phyloP scores from a whole-genome alignment of 2,888 invertebrate genomes.

The Apodemia duryi region DNA sequence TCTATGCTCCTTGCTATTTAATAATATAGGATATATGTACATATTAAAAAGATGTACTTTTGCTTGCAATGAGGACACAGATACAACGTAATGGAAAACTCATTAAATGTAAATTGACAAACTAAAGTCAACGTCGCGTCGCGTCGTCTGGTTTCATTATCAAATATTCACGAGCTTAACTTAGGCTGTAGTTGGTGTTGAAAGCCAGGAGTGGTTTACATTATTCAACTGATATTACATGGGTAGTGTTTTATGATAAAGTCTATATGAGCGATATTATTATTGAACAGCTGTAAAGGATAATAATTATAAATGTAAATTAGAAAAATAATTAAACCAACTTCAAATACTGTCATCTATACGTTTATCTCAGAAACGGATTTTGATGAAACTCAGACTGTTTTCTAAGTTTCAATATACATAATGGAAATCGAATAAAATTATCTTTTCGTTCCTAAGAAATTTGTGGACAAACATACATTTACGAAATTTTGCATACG shows the following conservation, averaged over 20 bases:
- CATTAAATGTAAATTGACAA: slow-evolving; percentile 13
- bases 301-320: no score
- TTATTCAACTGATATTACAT: neutral
- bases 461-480: no score
- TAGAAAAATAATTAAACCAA: no score
- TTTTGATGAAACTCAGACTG: no score
- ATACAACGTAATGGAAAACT: neutral
- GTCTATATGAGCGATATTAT: neutral
- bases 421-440: no score
- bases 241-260: neutral
- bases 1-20: no score
- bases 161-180: slow-evolving; percentile 9
- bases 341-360: no score
- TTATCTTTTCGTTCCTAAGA: no score
- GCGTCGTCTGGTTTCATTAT: slow-evolving; percentile 3
- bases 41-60: neutral
- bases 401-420: no score
- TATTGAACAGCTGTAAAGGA: neutral
- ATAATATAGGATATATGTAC: no score
- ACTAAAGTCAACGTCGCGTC: neutral
- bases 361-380: no score
- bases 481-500: no score
- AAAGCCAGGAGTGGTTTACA: neutral
- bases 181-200: slow-evolving; percentile 2
- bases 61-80: neutral